phyloP scores from a whole-genome alignment of 2,888 invertebrate species.

The Scaptomyza flava region DNA sequence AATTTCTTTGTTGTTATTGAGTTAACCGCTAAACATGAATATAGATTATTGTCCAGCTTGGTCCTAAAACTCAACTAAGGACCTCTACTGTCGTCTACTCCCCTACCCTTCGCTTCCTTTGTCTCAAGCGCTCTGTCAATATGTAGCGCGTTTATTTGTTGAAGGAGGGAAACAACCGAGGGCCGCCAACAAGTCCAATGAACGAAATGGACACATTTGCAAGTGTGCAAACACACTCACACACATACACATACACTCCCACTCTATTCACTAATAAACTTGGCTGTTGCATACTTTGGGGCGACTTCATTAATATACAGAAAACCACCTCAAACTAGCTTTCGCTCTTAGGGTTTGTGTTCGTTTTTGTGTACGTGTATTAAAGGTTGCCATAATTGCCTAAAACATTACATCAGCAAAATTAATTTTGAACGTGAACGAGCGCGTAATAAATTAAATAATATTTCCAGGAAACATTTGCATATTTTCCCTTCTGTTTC shows the following conservation, averaged over 20 bases:
- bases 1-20: slow-evolving; percentile 28
- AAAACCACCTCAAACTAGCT: slow-evolving; percentile 7
- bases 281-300: slow-evolving; percentile 72
- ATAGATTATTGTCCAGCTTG: slow-evolving; percentile 66
- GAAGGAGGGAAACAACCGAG: neutral
- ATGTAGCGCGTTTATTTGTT: slow-evolving; percentile 67
- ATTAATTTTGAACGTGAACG: slow-evolving; percentile 66
- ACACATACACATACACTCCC: neutral
- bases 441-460: slow-evolving; percentile 71
- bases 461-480: slow-evolving; percentile 56
- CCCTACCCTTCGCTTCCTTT: slow-evolving; percentile 18
- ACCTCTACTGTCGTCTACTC: neutral
- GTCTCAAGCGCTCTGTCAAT: slow-evolving; percentile 74
- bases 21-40: slow-evolving; percentile 63
- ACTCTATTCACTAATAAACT: slow-evolving; percentile 9
- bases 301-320: slow-evolving; percentile 66
- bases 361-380: slow-evolving; percentile 26
- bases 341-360: neutral
- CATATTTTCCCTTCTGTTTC: neutral
- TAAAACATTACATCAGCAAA: slow-evolving; percentile 78
- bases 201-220: slow-evolving; percentile 68
- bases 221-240: slow-evolving; percentile 35
- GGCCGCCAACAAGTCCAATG: slow-evolving; percentile 62
- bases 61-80: neutral
- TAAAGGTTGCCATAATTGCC: slow-evolving; percentile 67